Percentiles rank a stretch among this genome's conserved stretches.
These are phyloP conservation scores for Amblyjoppa fuscipennis DNA, from an alignment of 2,888 invertebrate genomes.

Conservation along the genomic window DNA sequence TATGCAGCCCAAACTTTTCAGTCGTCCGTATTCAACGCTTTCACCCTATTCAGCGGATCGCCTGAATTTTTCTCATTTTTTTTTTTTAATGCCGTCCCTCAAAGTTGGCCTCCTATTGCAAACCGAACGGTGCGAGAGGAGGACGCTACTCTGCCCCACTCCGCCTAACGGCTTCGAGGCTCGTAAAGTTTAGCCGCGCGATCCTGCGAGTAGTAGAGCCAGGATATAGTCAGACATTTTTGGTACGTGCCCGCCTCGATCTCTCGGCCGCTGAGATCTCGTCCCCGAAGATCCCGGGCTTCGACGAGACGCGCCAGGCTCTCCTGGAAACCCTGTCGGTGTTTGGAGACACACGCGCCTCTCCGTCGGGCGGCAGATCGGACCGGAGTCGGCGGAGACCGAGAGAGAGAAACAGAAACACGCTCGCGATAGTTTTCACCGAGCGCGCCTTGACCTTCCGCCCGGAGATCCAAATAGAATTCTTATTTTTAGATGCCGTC, in stretches of 20 bases:
- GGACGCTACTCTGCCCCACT: no score
- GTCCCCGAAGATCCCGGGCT: not conserved
- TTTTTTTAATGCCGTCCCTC: not conserved
- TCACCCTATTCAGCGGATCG: not conserved
- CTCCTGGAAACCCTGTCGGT: not conserved
- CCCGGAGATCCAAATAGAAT: slow-evolving; percentile 76
- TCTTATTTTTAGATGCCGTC: slow-evolving; percentile 76
- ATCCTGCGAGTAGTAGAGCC: slow-evolving; percentile 32
- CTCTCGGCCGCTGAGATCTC: not conserved
- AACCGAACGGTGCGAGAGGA: no score
- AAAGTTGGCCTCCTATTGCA: no score
- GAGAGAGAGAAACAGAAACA: slow-evolving; percentile 16
- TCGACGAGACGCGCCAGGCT: slow-evolving; percentile 2
- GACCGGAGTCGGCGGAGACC: slow-evolving; percentile 2
- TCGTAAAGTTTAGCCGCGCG: not conserved
- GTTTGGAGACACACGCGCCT: not conserved
- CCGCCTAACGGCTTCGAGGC: not conserved
- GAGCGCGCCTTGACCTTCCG: slow-evolving; percentile 80
- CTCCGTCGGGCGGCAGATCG: slow-evolving; percentile 7
- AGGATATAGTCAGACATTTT: slow-evolving; percentile 40
- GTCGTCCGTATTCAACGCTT: not conserved
- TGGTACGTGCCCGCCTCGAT: slow-evolving; percentile 2
- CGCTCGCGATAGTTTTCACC: slow-evolving; percentile 72
- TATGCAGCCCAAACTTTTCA: no score
- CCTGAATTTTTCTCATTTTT: not conserved